Evolutionary conservation across 2,888 invertebrate species (phyloP), one percentile per base, ranked within the genome.

Genomic region (Luperina testacea): DNA sequence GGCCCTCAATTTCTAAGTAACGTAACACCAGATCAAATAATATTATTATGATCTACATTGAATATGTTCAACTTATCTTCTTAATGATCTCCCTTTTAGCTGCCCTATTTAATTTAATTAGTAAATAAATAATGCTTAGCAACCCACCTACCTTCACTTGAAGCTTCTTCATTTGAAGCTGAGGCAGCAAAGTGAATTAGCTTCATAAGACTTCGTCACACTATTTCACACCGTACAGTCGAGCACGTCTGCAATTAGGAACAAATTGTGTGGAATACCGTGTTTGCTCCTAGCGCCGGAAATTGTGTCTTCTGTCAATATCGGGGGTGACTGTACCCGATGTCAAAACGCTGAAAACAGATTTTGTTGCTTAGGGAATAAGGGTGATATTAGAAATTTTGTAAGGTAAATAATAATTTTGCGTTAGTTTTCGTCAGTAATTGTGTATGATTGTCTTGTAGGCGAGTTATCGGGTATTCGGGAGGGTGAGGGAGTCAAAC

Each of bases 261-360:
- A 87, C 91, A 94, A 95, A 95, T 95, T 94, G 94, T 92, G 92
- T 92, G 93, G 94, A 95, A 94, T 88, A 86, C 84, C 80, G 78
- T 86, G 82, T 89, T 89, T 88, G 88, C 81, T 90, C 68, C 86
- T 69, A 83, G 78, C 88, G 81, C 87, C 92, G 95, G 95, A 95
- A 95, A 95, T 95, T 95, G 94, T 92, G 90, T 93, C 93, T 94
- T 92, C 93, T 93, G 94, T 94, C 94, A 94, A 95, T 94, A 94
- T 92, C 90, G 90, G 88, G 92, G 91, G 85, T 84, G 88, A 89
- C 84, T 90, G 90, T 91, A 90, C 90, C 83, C 87, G 17, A 42
- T 61, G 11, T n/a, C 13, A 69, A 53, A 68, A 65, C 63, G 13
- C 7, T 68, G 9, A 65, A 77, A 67, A 78, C 61, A 70, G 3